Evolutionary conservation across 35 echinoderm and acorn worm genomes (phyloP).

Genomic region (Patiria miniata): DNA sequence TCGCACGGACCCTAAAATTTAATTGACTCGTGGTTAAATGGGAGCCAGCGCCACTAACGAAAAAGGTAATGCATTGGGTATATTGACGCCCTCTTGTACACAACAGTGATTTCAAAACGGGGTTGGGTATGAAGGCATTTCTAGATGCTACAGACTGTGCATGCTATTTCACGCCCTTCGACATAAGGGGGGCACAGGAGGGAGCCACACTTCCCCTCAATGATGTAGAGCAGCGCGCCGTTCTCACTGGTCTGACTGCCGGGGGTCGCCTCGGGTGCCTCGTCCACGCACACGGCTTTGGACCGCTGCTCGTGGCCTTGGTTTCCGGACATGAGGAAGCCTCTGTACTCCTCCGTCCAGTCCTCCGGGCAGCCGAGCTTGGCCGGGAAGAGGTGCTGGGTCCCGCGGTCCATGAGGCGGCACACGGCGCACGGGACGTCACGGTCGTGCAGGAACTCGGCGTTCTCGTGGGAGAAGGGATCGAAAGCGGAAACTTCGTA

Average conservation of each 20-base stretch:
- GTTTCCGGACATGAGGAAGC: constrained; percentile 38
- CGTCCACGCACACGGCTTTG: constrained; percentile 44
- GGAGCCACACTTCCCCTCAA: constrained; percentile 26
- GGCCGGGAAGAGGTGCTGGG: constrained; percentile 37
- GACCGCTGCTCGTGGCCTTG: background rate
- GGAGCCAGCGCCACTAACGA: too few species aligned
- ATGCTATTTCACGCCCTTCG: constrained; percentile 40
- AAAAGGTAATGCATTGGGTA: too few species aligned
- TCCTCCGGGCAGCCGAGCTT: constrained; percentile 37
- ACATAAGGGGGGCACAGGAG: constrained; percentile 45
- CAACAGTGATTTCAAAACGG: too few species aligned
- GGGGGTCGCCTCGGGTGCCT: constrained; percentile 36
- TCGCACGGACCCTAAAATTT: too few species aligned
- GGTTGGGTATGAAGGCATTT: too few species aligned
- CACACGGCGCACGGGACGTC: constrained; percentile 51
- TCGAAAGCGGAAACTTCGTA: constrained; percentile 28
- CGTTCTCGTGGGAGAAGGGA: constrained; percentile 50
- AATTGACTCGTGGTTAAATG: too few species aligned
- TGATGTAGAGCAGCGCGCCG: constrained; percentile 30
- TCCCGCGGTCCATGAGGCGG: constrained; percentile 34
- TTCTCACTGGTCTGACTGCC: background rate
- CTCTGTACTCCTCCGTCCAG: constrained; percentile 55
- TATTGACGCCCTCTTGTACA: too few species aligned
- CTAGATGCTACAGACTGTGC: constrained; percentile 47
- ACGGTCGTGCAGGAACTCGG: constrained; percentile 23